A percentile compares a stretch with the other conserved stretches of the same genome.
phyloP scores from a whole-genome alignment of 2,113 vertebrate genomes.

The Elephas maximus region DNA sequence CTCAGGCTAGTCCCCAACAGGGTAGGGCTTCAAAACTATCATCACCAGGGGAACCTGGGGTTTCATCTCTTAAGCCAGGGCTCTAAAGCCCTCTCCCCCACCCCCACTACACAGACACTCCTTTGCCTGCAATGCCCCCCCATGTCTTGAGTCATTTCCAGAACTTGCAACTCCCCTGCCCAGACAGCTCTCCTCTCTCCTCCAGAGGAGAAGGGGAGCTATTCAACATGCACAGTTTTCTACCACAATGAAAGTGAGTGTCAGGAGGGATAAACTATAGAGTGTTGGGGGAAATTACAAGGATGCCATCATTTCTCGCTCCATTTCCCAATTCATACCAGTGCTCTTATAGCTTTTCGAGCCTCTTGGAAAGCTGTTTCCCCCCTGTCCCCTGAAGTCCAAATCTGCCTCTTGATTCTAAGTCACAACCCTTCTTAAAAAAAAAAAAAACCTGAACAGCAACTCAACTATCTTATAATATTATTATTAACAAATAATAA shows the following conservation, averaged over 20 bases:
- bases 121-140: not conserved
- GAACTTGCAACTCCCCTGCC: not conserved
- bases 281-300: not conserved
- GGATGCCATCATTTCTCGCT: not conserved
- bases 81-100: not conserved
- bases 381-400: not conserved
- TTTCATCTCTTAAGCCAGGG: not conserved
- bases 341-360: not conserved
- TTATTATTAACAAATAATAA: constrained; percentile 37
- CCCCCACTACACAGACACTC: not conserved
- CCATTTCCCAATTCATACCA: constrained; percentile 8
- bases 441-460: not conserved
- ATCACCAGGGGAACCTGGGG: not conserved
- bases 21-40: constrained; percentile 3
- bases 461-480: not conserved
- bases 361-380: not conserved
- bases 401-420: constrained; percentile 36
- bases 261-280: not conserved
- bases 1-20: not conserved
- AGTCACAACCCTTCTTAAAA: constrained; percentile 44
- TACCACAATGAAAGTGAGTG: not conserved
- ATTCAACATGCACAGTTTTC: not conserved
- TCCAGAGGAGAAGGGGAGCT: not conserved
- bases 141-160: not conserved
- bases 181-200: not conserved